These are phyloP conservation scores for Barypeithes pellucidus DNA, from an alignment of 2,888 invertebrate species.

Conservation along the genomic window DNA sequence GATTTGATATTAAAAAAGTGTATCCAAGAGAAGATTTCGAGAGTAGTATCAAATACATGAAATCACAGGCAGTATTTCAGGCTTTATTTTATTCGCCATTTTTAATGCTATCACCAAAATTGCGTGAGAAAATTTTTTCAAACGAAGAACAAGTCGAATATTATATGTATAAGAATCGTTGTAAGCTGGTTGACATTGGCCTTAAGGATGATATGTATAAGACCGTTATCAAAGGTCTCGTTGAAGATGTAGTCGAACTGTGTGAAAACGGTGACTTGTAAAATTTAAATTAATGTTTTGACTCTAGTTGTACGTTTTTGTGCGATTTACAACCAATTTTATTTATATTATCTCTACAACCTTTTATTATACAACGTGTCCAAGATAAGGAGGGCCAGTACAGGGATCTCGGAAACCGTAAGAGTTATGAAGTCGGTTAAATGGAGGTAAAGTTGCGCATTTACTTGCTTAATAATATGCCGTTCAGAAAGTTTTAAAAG, in stretches of 20 bases:
- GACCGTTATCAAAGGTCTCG: not conserved
- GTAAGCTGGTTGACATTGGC: conserved; percentile 10
- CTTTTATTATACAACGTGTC: no score
- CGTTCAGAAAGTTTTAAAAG: no score
- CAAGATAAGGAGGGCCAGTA: no score
- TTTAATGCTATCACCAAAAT: not conserved
- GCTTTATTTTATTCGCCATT: conserved; percentile 50
- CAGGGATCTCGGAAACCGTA: no score
- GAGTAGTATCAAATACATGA: conserved; percentile 56
- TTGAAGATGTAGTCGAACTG: conserved; percentile 20
- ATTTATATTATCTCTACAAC: no score
- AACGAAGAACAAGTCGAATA: conserved; percentile 1
- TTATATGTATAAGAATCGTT: not conserved
- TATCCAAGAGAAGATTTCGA: conserved; percentile 57
- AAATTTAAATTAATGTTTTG: not conserved
- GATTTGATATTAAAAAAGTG: conserved; percentile 55
- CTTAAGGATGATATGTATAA: conserved; percentile 12
- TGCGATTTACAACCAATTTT: no score
- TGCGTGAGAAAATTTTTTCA: conserved; percentile 18
- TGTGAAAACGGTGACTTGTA: conserved; percentile 11
- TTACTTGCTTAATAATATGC: no score
- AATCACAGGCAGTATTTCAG: conserved; percentile 54
- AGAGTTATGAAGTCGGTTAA: no score
- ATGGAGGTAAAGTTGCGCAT: no score
- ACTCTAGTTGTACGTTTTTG: not conserved